Conservation (phyloP, 2,113 vertebrate genomes). For the Colossoma macropomum region DNA sequence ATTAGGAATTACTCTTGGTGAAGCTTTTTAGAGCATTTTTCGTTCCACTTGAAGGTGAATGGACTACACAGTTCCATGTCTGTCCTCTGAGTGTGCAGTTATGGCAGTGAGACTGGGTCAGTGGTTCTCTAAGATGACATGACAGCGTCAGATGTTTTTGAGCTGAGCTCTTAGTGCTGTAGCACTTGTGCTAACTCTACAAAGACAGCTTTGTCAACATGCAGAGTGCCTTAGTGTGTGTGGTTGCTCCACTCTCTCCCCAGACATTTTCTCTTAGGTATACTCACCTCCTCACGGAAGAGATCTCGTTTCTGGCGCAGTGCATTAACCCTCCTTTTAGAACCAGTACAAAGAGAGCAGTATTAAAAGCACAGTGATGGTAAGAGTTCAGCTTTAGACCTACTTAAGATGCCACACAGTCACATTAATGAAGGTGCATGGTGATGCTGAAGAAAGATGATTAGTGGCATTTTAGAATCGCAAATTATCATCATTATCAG, state of each 20-base stretch:
- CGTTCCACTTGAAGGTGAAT: not conserved
- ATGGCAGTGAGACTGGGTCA: constrained; percentile 40
- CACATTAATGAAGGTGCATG: constrained; percentile 33
- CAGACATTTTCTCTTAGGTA: constrained; percentile 81
- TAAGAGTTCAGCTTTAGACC: constrained; percentile 51
- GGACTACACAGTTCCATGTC: constrained; percentile 3
- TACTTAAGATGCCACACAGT: constrained; percentile 54
- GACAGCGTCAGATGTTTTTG: constrained; percentile 38
- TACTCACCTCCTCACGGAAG: constrained; percentile 94
- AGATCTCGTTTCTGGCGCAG: constrained; percentile 96
- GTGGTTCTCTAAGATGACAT: constrained; percentile 37
- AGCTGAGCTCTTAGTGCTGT: constrained; percentile 42
- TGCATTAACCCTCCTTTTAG: constrained; percentile 92
- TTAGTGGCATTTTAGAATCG: constrained; percentile 10
- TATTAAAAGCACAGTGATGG: constrained; percentile 76
- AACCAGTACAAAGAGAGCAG: constrained; percentile 86
- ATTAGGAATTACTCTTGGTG: not conserved
- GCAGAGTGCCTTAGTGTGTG: constrained; percentile 60
- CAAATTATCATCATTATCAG: not conserved
- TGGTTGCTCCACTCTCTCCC: constrained; percentile 59
- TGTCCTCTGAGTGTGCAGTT: constrained; percentile 11
- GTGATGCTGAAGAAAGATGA: constrained; percentile 34
- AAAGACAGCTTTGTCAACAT: constrained; percentile 69
- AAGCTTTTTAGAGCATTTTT: not conserved
- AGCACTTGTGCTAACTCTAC: constrained; percentile 60